phyloP scores from a whole-genome alignment of 2,113 vertebrate species.

The Neomonachus schauinslandi region DNA sequence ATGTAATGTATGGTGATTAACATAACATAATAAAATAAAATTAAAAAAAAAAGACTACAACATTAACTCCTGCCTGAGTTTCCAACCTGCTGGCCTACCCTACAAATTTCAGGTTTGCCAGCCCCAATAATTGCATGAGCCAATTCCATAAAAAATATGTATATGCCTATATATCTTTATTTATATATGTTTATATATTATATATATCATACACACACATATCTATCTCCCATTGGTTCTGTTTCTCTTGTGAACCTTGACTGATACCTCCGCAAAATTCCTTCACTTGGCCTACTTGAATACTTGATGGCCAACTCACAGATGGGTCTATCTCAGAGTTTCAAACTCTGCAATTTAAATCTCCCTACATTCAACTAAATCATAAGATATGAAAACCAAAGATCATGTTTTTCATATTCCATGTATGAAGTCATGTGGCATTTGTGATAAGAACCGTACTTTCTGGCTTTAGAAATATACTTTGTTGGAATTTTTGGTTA shows the following conservation, averaged over 20 bases:
- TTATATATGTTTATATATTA: neutral
- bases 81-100: neutral
- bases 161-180: neutral
- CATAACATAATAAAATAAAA: too few species aligned
- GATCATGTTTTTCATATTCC: slow-evolving; percentile 23
- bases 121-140: neutral
- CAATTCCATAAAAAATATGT: neutral
- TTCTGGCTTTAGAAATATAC: slow-evolving; percentile 41
- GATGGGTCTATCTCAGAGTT: neutral
- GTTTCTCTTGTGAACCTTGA: neutral
- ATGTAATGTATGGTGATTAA: too few species aligned
- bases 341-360: slow-evolving; percentile 15
- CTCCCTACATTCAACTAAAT: neutral
- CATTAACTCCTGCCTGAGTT: neutral
- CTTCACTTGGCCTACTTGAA: neutral
- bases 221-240: neutral
- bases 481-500: slow-evolving; percentile 45
- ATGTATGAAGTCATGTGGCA: slow-evolving; percentile 25
- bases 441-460: slow-evolving; percentile 4
- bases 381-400: slow-evolving; percentile 50
- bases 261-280: neutral
- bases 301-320: neutral
- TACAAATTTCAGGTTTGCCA: neutral
- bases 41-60: neutral
- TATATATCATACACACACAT: neutral